phyloP scores from a whole-genome alignment of 2,888 invertebrate genomes.

The Poecilus cupreus region DNA sequence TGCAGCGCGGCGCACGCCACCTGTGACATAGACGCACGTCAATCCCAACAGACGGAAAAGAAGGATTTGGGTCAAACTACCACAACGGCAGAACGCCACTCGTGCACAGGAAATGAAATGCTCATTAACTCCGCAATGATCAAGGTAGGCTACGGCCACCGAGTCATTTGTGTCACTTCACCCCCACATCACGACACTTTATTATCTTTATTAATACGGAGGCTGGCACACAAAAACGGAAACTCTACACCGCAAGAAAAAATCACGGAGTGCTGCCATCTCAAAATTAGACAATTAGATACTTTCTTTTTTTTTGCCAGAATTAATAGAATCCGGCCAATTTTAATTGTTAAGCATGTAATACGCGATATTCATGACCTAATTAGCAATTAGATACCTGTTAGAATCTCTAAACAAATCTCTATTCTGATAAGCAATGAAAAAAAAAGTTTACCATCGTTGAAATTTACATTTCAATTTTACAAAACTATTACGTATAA shows the following conservation, averaged over 20 bases:
- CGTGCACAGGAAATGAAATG: slow-evolving; percentile 47
- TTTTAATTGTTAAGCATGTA: no score
- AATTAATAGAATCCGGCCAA: no score
- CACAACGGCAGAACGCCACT: not conserved
- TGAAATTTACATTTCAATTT: no score
- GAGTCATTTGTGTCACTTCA: slow-evolving; percentile 30
- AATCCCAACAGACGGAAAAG: not conserved
- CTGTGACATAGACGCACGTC: slow-evolving; percentile 3
- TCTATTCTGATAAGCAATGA: no score
- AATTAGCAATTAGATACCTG: no score
- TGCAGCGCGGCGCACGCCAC: not conserved
- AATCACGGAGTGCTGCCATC: no score
- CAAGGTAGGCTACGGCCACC: not conserved
- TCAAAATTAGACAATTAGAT: no score
- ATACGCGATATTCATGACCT: no score
- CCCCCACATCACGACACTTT: slow-evolving; percentile 16
- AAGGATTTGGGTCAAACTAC: slow-evolving; percentile 33
- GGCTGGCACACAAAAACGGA: slow-evolving; percentile 4
- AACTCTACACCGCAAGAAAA: not conserved
- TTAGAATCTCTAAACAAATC: no score
- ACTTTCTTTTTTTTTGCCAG: no score
- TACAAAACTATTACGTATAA: no score
- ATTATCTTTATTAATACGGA: slow-evolving; percentile 47
- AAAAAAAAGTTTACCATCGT: no score
- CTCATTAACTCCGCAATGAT: slow-evolving; percentile 40